A percentile compares a stretch with the other conserved stretches of the same genome.
These are phyloP conservation scores for Ceyx cyanopectus DNA, from an alignment of 2,113 vertebrate species.

Conservation along the genomic window DNA sequence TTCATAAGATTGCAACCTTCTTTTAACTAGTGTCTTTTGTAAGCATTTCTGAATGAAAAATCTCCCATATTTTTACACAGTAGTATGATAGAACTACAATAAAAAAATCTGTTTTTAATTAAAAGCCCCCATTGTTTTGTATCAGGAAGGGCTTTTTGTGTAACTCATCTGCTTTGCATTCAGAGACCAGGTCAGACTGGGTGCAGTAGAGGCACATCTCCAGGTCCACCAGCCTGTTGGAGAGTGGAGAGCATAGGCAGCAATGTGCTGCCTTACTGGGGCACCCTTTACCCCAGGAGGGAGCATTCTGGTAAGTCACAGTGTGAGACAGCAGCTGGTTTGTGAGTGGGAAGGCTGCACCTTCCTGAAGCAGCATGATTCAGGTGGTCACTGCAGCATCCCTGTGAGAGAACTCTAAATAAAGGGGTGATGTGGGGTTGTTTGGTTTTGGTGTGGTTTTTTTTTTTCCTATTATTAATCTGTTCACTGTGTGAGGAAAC, in stretches of 20 bases:
- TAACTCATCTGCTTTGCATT: background rate
- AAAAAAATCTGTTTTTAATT: slow-evolving; percentile 24
- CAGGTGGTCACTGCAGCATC: accelerated
- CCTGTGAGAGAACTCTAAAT: background rate
- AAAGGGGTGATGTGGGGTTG: background rate
- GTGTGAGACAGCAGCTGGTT: accelerated
- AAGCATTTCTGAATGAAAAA: slow-evolving; percentile 6
- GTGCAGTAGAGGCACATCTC: background rate
- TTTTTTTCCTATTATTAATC: background rate
- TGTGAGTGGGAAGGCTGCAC: accelerated
- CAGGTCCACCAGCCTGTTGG: background rate
- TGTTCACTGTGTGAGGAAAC: background rate
- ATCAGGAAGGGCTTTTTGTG: background rate
- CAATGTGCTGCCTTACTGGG: background rate
- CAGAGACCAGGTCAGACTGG: accelerated
- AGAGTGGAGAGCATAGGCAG: background rate
- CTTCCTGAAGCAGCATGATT: background rate
- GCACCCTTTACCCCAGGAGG: accelerated
- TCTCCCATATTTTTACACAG: slow-evolving; percentile 55
- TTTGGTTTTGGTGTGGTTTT: too few relatives aligned
- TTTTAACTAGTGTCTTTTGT: slow-evolving; percentile 26
- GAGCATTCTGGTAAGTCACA: accelerated
- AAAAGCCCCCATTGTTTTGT: background rate
- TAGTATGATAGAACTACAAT: slow-evolving; percentile 17
- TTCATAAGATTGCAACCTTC: background rate